Conservation (phyloP, 2,888 invertebrate species). For the Macrophya alboannulata region DNA sequence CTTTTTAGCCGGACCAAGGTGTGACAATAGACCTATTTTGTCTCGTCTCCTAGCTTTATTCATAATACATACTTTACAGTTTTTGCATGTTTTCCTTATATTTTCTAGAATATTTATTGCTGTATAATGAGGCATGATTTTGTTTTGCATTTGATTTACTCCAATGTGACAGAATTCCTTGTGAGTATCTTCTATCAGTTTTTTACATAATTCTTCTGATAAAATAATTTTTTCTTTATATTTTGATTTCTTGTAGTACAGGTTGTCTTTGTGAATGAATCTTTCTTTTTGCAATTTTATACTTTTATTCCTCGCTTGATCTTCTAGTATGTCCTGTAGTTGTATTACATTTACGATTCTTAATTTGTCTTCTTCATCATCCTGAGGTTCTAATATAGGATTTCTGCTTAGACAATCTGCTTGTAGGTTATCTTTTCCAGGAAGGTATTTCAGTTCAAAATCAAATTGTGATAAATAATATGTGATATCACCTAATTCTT, state of each 20-base stretch:
- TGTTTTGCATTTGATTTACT: conserved; percentile 28
- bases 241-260: conserved; percentile 57
- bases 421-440: conserved; percentile 56
- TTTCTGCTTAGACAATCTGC: conserved; percentile 57
- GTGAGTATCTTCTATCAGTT: conserved; percentile 58
- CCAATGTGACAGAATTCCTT: conserved; percentile 55
- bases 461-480: conserved; percentile 67
- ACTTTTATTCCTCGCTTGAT: conserved; percentile 47
- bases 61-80: conserved; percentile 51
- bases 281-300: conserved; percentile 33
- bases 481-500: conserved; percentile 66
- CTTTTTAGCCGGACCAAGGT: conserved; percentile 51
- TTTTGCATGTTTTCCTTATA: conserved; percentile 37
- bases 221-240: conserved; percentile 59
- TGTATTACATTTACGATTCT: conserved; percentile 57
- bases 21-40: conserved; percentile 52
- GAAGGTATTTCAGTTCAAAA: conserved; percentile 64
- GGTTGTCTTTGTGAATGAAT: conserved; percentile 50
- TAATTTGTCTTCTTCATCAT: conserved; percentile 48
- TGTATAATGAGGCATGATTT: conserved; percentile 53
- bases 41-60: conserved; percentile 52
- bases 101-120: conserved; percentile 51
- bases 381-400: conserved; percentile 56
- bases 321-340: conserved; percentile 57
- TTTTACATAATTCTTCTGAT: conserved; percentile 58